These are phyloP conservation scores for Tenthredo amoena DNA, from an alignment of 2,888 invertebrate species.

Conservation along the genomic window DNA sequence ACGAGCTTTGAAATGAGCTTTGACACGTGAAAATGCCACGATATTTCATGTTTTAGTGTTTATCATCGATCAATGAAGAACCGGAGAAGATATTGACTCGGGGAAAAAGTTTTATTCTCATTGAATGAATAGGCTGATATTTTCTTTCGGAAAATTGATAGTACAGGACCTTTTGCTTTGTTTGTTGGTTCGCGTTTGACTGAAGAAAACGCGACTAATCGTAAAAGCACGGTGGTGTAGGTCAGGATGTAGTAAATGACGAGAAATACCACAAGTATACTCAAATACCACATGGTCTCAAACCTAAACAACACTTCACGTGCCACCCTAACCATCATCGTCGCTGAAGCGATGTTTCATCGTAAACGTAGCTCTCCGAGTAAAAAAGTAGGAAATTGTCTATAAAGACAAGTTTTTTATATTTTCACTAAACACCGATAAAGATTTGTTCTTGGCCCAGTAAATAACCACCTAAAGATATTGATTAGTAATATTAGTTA, in stretches of 20 bases:
- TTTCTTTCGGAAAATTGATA: too few relatives aligned
- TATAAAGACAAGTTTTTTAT: background rate
- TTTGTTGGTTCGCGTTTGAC: background rate
- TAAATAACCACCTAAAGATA: background rate
- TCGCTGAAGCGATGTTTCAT: background rate
- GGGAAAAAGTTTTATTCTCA: too few relatives aligned
- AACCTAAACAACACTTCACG: background rate
- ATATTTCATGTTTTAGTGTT: background rate
- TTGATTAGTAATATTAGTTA: background rate
- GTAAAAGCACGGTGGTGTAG: background rate
- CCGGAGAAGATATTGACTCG: too few relatives aligned
- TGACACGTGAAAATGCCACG: too few relatives aligned
- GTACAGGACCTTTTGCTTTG: background rate
- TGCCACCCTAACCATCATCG: background rate
- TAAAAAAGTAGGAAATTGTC: background rate
- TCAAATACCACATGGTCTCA: constrained; percentile 21
- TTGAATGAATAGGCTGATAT: too few relatives aligned
- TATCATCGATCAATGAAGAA: too few relatives aligned
- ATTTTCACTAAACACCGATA: background rate
- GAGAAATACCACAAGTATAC: background rate
- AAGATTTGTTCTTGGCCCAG: background rate
- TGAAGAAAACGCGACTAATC: background rate
- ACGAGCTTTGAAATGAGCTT: too few relatives aligned
- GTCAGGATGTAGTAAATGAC: constrained; percentile 29
- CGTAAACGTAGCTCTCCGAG: background rate